Evolutionary conservation across 2,113 vertebrate genomes (phyloP), one percentile per base, ranked within the genome.

Genomic region (Scolopax mira): DNA sequence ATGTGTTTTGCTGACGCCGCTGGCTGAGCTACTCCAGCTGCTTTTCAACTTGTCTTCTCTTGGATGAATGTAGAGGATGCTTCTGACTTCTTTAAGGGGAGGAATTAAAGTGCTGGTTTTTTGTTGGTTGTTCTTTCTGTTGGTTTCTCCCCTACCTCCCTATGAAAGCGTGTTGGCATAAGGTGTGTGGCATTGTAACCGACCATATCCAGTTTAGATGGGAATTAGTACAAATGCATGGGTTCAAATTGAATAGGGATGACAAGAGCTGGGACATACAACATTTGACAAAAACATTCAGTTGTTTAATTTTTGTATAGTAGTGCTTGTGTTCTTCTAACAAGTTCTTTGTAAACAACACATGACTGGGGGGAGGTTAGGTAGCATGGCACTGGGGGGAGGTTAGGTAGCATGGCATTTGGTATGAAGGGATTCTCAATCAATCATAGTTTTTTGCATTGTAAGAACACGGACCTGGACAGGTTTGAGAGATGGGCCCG

Each of bases 171-270:
- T 6, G 0, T 17, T 57, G 48, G 12, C 46, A 3, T 42, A 30
- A 79, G 8, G 18, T 44, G 5, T 35, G 28, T 78, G 69, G 41
- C 12, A 2, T 15, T 54, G 37, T 80, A 83, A 80, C 39, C 22
- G 23, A 3, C 3, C 23, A 0, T 10, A 12, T 49, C 10, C 4
- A 3, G 0, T 27, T 49, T 33, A 10, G 13, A 13, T 54, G 14
- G 37, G 42, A 73, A 16, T 77, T 58, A 64, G 31, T 78, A 6
- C 13, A 18, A 1, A 1, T 6, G 3, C 54, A 1, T 46, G 22
- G 17, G 1, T 41, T 49, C 44, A 69, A 65, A 28, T 15, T 64
- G 31, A 10, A 3, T 44, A 4, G 30, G 28, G 48, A 80, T 46
- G 10, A 39, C 44, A 51, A 22, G 49, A 24, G 7, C 25, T 79